These are phyloP conservation scores for Melangyna quadrimaculata DNA, from an alignment of 2,888 invertebrate species.

Conservation along the genomic window DNA sequence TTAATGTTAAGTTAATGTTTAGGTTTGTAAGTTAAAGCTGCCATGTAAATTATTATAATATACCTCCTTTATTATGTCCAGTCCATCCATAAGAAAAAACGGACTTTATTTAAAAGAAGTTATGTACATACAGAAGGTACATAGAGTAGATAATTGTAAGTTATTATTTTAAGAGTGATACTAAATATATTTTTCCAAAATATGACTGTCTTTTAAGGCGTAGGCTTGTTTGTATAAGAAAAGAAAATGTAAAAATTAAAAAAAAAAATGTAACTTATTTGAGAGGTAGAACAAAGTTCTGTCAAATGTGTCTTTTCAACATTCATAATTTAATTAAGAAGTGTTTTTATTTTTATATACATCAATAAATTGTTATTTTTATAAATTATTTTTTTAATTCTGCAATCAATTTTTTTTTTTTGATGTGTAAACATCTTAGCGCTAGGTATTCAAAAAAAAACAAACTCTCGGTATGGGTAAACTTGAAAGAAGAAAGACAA, in stretches of 20 bases:
- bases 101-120: background rate
- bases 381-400: background rate
- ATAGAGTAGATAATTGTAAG: background rate
- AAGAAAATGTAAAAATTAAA: background rate
- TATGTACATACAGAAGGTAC: conserved; percentile 72
- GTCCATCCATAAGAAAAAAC: background rate
- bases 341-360: conserved; percentile 3
- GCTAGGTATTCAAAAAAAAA: too few species aligned
- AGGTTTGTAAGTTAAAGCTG: conserved; percentile 44
- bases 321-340: background rate
- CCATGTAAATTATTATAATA: conserved; percentile 67
- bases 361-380: conserved; percentile 22
- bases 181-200: background rate
- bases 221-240: background rate
- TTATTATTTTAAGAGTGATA: background rate
- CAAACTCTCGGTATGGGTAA: too few species aligned
- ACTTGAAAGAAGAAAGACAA: too few species aligned
- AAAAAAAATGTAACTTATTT: background rate
- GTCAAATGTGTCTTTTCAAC: background rate
- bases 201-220: background rate
- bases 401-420: background rate
- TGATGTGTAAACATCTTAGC: too few species aligned
- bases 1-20: background rate
- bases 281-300: background rate
- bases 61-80: background rate